Evolutionary conservation across 2,797 vertebrate species (phyloP).

Genomic region (Masticophis lateralis): DNA sequence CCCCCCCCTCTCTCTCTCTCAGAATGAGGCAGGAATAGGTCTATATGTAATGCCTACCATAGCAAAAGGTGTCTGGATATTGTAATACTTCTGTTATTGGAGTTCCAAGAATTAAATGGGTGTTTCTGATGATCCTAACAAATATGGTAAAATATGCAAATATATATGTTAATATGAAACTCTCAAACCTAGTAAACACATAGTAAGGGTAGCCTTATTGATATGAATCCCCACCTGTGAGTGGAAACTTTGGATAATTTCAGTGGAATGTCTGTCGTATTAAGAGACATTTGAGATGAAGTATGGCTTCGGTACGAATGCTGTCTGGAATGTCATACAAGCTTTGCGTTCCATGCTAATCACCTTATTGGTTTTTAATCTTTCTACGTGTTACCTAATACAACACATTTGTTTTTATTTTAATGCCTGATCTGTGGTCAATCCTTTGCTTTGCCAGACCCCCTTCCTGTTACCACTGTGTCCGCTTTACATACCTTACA

Average conservation of each 20-base stretch:
- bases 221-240: neutral
- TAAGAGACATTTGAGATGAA: neutral
- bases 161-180: neutral
- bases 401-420: neutral
- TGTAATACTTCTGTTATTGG: neutral
- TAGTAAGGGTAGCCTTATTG: neutral
- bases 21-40: neutral
- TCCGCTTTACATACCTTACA: neutral
- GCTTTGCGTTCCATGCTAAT: neutral
- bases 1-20: no score
- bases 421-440: neutral
- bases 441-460: neutral
- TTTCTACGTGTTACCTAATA: neutral
- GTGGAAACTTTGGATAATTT: neutral
- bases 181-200: neutral
- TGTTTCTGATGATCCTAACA: neutral
- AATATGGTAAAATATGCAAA: neutral
- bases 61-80: neutral
- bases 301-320: neutral
- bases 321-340: neutral
- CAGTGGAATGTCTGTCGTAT: neutral
- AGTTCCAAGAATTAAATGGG: neutral
- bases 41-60: neutral
- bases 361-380: neutral
- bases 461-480: neutral